Conservation (phyloP, 2,113 vertebrate genomes). For the Carassius auratus region DNA sequence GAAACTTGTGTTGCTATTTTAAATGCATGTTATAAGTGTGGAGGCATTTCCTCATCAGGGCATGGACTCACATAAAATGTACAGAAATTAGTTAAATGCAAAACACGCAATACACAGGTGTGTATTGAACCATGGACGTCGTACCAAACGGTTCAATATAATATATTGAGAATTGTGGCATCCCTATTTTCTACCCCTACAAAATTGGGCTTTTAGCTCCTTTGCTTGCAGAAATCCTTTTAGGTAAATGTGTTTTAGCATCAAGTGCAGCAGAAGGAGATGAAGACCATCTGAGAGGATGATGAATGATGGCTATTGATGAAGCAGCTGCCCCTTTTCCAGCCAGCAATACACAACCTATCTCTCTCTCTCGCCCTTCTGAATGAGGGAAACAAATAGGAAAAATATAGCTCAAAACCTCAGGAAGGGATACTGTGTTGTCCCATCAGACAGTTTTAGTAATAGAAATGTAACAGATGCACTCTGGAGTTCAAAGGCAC, state of each 20-base stretch:
- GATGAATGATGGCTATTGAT: slow-evolving; percentile 69
- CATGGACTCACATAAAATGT: no score
- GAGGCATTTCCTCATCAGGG: no score
- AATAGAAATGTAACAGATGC: slow-evolving; percentile 74
- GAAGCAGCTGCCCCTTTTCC: slow-evolving; percentile 71
- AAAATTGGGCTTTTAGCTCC: background rate
- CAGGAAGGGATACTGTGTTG: slow-evolving; percentile 62
- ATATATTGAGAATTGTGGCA: no score
- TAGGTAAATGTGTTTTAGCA: slow-evolving; percentile 70
- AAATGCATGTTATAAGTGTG: no score
- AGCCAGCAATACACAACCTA: slow-evolving; percentile 47
- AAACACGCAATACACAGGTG: no score
- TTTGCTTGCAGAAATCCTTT: slow-evolving; percentile 61
- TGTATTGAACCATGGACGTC: no score
- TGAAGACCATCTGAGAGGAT: slow-evolving; percentile 67
- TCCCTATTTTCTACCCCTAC: background rate
- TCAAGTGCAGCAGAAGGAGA: slow-evolving; percentile 63
- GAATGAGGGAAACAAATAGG: slow-evolving; percentile 26
- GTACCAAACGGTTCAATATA: no score
- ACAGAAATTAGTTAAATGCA: no score
- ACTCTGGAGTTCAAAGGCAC: slow-evolving; percentile 58
- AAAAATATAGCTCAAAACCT: slow-evolving; percentile 60
- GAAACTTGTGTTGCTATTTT: no score
- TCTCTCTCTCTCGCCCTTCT: slow-evolving; percentile 54
- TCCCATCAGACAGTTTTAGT: slow-evolving; percentile 69